phyloP scores from a whole-genome alignment of 2,113 vertebrate species.

The Noturus placidus region DNA sequence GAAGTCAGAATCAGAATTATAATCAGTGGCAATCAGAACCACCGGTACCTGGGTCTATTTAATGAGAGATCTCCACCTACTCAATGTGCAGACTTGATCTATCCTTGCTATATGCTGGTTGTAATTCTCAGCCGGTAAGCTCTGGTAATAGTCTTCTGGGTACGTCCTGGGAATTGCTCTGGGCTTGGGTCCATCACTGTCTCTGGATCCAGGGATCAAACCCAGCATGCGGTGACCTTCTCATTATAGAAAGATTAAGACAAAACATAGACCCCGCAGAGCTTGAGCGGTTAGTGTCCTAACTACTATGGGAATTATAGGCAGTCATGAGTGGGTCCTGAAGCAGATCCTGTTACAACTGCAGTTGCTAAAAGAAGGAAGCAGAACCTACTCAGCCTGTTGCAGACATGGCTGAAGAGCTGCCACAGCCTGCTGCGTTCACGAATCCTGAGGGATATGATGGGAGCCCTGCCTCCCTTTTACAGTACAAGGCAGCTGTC shows the following conservation, averaged over 20 bases:
- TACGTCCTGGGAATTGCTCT: background rate
- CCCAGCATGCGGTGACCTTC: too few relatives aligned
- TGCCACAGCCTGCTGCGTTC: background rate
- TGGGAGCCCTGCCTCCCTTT: background rate
- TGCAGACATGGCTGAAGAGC: background rate
- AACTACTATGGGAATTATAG: background rate
- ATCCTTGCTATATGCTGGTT: too few relatives aligned
- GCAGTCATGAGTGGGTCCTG: background rate
- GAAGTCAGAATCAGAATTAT: background rate
- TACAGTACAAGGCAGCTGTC: too few relatives aligned
- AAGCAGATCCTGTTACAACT: background rate
- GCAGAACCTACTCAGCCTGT: background rate
- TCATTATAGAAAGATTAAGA: background rate
- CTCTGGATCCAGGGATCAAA: background rate
- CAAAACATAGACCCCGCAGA: background rate
- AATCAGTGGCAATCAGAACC: background rate
- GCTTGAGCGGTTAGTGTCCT: background rate
- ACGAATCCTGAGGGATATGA: background rate
- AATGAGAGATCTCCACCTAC: too few relatives aligned
- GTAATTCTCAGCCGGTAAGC: too few relatives aligned
- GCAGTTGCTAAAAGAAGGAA: background rate
- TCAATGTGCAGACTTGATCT: too few relatives aligned
- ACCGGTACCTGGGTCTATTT: background rate
- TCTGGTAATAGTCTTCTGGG: too few relatives aligned
- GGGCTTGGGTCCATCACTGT: too few relatives aligned